phyloP scores from a whole-genome alignment of 2,797 vertebrate species.

The Phrynocephalus forsythii region DNA sequence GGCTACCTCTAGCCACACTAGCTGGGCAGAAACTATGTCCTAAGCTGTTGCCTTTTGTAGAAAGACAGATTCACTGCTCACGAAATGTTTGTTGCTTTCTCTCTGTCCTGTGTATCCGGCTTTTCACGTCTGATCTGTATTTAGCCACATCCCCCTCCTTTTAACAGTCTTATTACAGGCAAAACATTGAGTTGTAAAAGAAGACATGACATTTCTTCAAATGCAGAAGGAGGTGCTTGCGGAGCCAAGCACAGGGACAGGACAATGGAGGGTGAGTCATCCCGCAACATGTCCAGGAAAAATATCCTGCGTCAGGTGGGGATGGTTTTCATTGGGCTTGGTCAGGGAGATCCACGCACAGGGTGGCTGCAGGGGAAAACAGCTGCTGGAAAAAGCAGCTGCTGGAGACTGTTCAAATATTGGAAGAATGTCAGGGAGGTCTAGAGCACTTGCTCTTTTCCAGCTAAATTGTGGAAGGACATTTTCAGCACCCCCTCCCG shows the following conservation, averaged over 20 bases:
- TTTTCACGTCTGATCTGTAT: not conserved
- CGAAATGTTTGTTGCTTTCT: not conserved
- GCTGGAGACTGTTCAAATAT: conserved; percentile 52
- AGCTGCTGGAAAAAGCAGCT: conserved; percentile 49
- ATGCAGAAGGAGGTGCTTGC: fast-evolving
- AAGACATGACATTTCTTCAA: not conserved
- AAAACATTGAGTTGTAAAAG: not conserved
- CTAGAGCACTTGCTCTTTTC: conserved; percentile 56
- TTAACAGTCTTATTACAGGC: not conserved
- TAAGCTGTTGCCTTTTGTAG: not conserved
- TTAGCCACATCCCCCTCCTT: not conserved
- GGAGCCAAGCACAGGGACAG: conserved; percentile 13
- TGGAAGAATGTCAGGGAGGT: conserved; percentile 58
- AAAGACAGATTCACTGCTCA: conserved; percentile 15
- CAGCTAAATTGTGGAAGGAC: conserved; percentile 47
- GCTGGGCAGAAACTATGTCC: too few species aligned
- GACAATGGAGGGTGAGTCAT: not conserved
- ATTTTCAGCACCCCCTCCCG: conserved; percentile 53
- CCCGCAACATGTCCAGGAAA: conserved; percentile 20
- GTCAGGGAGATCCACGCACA: conserved; percentile 8
- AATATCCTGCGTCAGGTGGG: conserved; percentile 5
- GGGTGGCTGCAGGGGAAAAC: conserved; percentile 38
- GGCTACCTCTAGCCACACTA: too few species aligned
- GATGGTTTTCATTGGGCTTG: conserved; percentile 13
- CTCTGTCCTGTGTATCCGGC: not conserved